A percentile compares a stretch with the other conserved stretches of the same genome.
Evolutionary conservation across 2,797 vertebrate genomes (phyloP).

Genomic region (Lates japonicus): DNA sequence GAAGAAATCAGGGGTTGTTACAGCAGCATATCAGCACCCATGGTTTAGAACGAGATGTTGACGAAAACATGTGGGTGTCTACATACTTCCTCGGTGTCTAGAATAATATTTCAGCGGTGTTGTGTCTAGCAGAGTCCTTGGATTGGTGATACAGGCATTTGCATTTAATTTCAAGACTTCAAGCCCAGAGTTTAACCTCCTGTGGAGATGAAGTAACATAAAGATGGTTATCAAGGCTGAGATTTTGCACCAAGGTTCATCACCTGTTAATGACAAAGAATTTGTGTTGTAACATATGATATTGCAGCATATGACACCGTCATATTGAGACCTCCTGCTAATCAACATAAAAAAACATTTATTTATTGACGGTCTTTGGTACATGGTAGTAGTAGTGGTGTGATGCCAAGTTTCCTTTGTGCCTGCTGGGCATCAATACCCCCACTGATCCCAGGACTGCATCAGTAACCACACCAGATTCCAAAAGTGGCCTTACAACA

Average conservation of each 20-base stretch:
- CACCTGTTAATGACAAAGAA: neutral
- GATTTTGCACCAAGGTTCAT: neutral
- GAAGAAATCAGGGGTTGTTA: neutral
- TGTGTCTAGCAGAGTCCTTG: neutral
- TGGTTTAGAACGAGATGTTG: neutral
- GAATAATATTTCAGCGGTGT: neutral
- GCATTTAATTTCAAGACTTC: no score
- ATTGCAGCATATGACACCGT: no score
- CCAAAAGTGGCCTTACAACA: slow-evolving; percentile 76
- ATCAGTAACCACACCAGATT: slow-evolving; percentile 86
- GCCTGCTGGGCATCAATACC: slow-evolving; percentile 58
- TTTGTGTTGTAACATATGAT: neutral
- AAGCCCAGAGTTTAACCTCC: no score
- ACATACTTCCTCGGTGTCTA: no score
- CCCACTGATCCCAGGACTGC: slow-evolving; percentile 71
- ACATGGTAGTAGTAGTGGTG: slow-evolving; percentile 6
- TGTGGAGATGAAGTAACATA: no score
- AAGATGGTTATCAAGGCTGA: no score
- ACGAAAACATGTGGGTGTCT: neutral
- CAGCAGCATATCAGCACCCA: neutral
- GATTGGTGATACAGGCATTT: no score
- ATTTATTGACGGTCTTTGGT: slow-evolving; percentile 27
- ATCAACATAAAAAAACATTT: slow-evolving; percentile 11
- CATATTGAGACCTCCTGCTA: neutral
- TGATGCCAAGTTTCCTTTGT: slow-evolving; percentile 60